Conservation (phyloP, 2,888 invertebrate genomes). For the Agapetus fuscipes region DNA sequence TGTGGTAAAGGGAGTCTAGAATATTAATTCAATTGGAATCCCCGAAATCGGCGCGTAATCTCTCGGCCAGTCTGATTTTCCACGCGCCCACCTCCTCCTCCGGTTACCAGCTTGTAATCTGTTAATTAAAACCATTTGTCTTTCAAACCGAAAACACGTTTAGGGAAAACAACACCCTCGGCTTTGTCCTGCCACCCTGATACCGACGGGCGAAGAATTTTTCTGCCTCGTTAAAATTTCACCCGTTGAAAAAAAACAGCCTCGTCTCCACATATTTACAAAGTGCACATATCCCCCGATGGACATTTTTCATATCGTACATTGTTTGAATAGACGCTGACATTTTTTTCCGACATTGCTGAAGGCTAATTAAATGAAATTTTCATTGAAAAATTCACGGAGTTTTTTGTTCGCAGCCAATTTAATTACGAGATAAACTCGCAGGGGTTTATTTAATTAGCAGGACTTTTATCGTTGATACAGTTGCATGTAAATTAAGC, state of each 20-base stretch:
- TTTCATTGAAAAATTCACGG: too few species aligned
- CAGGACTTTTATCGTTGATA: too few species aligned
- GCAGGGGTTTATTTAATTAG: too few species aligned
- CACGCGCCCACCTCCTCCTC: constrained; percentile 10
- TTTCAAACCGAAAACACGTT: constrained; percentile 21
- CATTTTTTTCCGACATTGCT: background rate
- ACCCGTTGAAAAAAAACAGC: background rate
- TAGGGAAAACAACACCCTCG: constrained; percentile 19
- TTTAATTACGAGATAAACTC: too few species aligned
- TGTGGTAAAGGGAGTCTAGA: too few species aligned
- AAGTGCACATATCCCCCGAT: background rate
- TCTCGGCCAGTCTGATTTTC: constrained; percentile 19
- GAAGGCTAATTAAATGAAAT: background rate
- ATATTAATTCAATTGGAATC: constrained; percentile 15
- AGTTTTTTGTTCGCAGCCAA: too few species aligned
- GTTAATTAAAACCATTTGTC: constrained; percentile 23
- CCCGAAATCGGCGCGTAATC: constrained; percentile 5
- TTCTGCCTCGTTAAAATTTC: too few species aligned
- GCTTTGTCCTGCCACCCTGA: background rate
- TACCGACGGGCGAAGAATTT: too few species aligned
- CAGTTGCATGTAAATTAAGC: too few species aligned
- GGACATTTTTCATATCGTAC: background rate
- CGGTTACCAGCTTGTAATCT: constrained; percentile 17
- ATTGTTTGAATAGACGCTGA: background rate
- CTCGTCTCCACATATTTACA: background rate